These are phyloP conservation scores for Morpho achilles DNA, from an alignment of 2,888 invertebrate genomes.

Conservation along the genomic window DNA sequence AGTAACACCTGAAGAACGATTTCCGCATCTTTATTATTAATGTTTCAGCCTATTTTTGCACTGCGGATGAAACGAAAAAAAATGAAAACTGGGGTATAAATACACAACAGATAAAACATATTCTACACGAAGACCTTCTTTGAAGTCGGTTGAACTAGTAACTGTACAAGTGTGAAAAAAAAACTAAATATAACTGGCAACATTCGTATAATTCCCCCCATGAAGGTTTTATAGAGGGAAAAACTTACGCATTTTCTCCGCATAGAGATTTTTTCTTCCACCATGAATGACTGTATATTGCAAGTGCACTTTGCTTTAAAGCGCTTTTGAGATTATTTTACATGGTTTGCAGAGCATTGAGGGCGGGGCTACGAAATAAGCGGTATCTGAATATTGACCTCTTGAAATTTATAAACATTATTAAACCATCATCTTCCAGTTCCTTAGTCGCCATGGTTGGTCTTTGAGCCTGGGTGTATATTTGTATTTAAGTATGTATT, in stretches of 20 bases:
- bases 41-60: no score
- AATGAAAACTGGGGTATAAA: no score
- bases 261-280: conserved; percentile 31
- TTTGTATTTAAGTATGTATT: no score
- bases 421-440: no score
- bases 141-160: conserved; percentile 4
- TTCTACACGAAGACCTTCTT: conserved; percentile 2
- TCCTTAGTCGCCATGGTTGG: no score
- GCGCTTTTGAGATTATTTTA: conserved; percentile 47
- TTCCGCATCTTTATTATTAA: no score
- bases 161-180: conserved; percentile 7
- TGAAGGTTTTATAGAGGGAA: conserved; percentile 18
- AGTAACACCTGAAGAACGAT: no score
- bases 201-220: conserved; percentile 22
- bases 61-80: no score
- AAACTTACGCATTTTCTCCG: conserved; percentile 31
- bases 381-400: neutral
- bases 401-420: no score
- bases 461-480: no score
- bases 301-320: conserved; percentile 34
- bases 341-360: conserved; percentile 41
- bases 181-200: conserved; percentile 18
- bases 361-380: conserved; percentile 17
- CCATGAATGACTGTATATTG: conserved; percentile 36
- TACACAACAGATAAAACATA: neutral